Conservation (phyloP, 2,888 invertebrate species). For the Megamerina dolium region DNA sequence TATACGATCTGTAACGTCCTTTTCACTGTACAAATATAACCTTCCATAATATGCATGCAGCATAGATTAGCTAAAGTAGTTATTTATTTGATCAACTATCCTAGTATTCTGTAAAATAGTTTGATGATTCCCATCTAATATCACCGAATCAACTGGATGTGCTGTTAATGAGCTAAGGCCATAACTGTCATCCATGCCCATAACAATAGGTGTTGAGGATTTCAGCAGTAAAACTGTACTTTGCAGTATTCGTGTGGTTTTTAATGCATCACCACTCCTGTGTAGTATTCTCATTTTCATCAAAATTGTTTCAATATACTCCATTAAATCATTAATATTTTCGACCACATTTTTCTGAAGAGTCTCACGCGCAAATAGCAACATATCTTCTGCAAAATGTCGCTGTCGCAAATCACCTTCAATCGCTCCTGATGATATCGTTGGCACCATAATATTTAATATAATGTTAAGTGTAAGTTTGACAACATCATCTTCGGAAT, state of each 20-base stretch:
- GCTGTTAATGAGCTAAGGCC: neutral
- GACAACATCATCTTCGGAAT: neutral
- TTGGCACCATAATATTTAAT: neutral
- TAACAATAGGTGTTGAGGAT: neutral
- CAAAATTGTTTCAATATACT: neutral
- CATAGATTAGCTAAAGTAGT: neutral
- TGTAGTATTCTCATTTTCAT: neutral
- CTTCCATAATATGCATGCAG: no score
- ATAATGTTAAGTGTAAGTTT: neutral
- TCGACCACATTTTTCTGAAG: neutral
- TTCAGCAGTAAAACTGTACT: neutral
- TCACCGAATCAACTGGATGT: neutral
- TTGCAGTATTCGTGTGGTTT: neutral
- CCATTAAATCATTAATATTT: neutral
- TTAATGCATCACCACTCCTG: neutral
- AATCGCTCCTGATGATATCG: neutral
- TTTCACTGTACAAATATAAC: no score
- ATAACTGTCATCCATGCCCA: neutral
- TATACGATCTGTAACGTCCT: no score
- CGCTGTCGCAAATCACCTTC: neutral
- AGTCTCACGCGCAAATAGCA: neutral
- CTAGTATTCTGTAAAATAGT: neutral
- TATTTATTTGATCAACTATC: neutral
- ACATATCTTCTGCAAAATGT: neutral
- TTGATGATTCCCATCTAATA: neutral